phyloP scores from a whole-genome alignment of 2,113 vertebrate species.

The Galeopterus variegatus region DNA sequence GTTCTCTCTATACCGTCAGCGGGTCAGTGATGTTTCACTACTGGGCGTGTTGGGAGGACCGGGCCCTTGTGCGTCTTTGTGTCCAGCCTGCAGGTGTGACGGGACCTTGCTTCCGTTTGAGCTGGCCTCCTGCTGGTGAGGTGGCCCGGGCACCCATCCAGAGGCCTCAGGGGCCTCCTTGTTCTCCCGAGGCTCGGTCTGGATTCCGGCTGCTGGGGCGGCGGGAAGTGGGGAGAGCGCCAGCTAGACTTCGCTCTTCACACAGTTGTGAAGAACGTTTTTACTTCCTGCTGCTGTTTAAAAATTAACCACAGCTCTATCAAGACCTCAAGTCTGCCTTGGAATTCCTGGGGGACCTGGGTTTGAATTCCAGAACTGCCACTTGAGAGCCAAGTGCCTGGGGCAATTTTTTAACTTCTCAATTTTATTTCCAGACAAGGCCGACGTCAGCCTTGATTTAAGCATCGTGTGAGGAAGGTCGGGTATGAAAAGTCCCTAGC shows the following conservation, averaged over 20 bases:
- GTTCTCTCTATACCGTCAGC: accelerated
- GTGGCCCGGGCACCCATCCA: neutral
- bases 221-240: accelerated
- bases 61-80: no score
- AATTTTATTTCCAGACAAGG: neutral
- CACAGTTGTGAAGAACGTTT: accelerated
- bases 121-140: neutral
- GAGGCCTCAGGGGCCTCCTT: neutral
- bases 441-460: accelerated
- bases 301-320: accelerated
- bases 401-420: accelerated
- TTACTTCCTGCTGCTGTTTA: neutral
- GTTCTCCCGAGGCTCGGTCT: accelerated
- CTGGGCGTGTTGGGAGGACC: accelerated
- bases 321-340: neutral
- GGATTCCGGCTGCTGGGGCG: accelerated
- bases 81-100: no score
- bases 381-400: accelerated
- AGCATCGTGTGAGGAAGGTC: accelerated
- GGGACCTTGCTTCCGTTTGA: neutral
- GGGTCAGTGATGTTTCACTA: accelerated
- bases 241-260: neutral
- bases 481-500: accelerated
- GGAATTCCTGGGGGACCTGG: accelerated
- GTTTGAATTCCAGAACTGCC: neutral